A percentile compares a stretch with the other conserved stretches of the same genome.
These are phyloP conservation scores for Heptranchias perlo DNA, from an alignment of 2,113 vertebrate genomes.

Conservation along the genomic window DNA sequence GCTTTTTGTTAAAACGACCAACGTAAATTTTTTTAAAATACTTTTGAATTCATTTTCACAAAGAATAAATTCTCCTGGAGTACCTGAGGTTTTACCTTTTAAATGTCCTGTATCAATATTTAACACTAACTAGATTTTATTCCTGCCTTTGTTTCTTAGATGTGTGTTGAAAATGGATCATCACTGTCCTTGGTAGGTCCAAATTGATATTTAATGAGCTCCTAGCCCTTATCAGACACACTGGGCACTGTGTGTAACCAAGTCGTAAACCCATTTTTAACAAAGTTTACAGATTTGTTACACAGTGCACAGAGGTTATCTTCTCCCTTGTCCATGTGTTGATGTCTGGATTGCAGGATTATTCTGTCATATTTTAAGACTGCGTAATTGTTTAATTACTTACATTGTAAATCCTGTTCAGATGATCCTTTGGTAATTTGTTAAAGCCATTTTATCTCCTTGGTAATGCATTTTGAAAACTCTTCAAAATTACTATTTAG, in stretches of 20 bases:
- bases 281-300: no score
- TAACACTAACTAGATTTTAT: background rate
- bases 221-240: background rate
- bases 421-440: background rate
- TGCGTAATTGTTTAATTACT: background rate
- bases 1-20: background rate
- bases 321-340: background rate
- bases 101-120: background rate
- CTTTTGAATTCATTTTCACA: background rate
- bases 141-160: slow-evolving; percentile 53
- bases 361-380: background rate
- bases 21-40: background rate
- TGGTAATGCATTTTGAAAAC: background rate
- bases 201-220: background rate
- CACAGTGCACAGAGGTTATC: background rate
- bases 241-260: background rate
- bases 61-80: background rate
- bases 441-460: background rate
- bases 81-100: background rate
- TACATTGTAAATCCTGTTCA: background rate
- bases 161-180: slow-evolving; percentile 99
- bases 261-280: background rate
- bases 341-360: background rate
- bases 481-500: background rate
- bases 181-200: slow-evolving; percentile 90